A percentile compares a stretch with the other conserved stretches of the same genome.
Evolutionary conservation across 2,797 vertebrate species (phyloP).

Genomic region (Sphenopsis melanotis): DNA sequence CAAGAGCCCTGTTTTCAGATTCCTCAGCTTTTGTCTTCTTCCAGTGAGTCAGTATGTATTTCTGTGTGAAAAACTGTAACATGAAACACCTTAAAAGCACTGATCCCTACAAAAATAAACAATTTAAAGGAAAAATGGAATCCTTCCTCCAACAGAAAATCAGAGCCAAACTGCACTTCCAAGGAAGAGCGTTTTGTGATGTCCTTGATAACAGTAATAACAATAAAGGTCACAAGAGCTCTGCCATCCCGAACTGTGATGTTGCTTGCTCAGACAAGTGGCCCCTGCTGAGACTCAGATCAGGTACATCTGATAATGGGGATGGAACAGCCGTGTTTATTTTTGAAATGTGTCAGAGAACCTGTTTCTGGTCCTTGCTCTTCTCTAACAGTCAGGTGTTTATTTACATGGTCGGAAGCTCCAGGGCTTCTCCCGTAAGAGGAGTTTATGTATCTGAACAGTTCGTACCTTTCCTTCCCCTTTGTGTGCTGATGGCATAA

Average conservation of each 20-base stretch:
- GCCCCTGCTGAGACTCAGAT: constrained; percentile 12
- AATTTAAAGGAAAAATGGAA: background rate
- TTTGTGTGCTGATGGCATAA: background rate
- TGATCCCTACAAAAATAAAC: background rate
- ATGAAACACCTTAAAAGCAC: background rate
- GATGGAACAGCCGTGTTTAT: background rate
- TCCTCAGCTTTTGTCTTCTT: background rate
- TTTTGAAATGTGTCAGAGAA: background rate
- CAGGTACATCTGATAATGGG: background rate
- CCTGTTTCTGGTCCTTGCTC: background rate
- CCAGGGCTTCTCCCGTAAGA: background rate
- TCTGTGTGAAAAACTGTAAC: background rate
- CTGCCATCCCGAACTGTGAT: background rate
- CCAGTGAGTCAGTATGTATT: background rate
- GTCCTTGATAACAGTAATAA: background rate
- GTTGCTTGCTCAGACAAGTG: background rate
- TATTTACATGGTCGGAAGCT: background rate
- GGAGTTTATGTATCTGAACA: background rate
- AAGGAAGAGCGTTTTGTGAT: background rate
- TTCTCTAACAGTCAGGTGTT: background rate
- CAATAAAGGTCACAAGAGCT: background rate
- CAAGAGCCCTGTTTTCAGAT: background rate
- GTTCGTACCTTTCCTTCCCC: background rate
- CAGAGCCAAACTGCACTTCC: background rate
- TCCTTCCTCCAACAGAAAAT: background rate